Evolutionary conservation across 2,888 invertebrate genomes (phyloP).

Genomic region (Netelia inedita): DNA sequence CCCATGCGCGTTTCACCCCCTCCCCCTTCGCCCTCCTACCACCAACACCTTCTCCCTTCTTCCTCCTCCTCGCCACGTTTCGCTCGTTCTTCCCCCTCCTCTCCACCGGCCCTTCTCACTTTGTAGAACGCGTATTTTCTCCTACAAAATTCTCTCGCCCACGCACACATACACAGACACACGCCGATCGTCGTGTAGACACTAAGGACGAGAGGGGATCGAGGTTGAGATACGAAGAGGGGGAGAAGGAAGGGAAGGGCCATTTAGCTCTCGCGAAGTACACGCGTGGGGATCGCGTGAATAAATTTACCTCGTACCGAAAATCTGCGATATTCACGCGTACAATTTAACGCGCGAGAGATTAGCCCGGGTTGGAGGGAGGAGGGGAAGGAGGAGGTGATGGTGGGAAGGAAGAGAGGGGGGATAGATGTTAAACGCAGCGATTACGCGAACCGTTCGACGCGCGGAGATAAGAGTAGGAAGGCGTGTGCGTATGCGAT

Average conservation of each 20-base stretch:
- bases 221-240: neutral
- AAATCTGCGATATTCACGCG: constrained; percentile 43
- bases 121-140: neutral
- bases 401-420: neutral
- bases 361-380: neutral
- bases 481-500: too few relatives aligned
- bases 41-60: neutral
- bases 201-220: too few relatives aligned
- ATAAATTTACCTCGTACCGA: constrained; percentile 51
- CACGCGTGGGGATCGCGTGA: constrained; percentile 52
- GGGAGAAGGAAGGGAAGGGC: neutral
- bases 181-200: constrained; percentile 22
- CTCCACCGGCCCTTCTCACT: neutral
- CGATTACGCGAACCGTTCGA: too few relatives aligned
- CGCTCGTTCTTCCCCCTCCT: neutral
- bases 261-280: constrained; percentile 3
- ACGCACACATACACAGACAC: neutral
- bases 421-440: neutral
- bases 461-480: too few relatives aligned
- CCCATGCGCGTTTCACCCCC: constrained; percentile 68
- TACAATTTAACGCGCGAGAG: constrained; percentile 31
- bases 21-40: constrained; percentile 41
- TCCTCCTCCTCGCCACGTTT: neutral
- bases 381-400: neutral
- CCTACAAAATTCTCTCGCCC: neutral